Conservation (phyloP, 2,888 invertebrate species). For the Elegia similella region DNA sequence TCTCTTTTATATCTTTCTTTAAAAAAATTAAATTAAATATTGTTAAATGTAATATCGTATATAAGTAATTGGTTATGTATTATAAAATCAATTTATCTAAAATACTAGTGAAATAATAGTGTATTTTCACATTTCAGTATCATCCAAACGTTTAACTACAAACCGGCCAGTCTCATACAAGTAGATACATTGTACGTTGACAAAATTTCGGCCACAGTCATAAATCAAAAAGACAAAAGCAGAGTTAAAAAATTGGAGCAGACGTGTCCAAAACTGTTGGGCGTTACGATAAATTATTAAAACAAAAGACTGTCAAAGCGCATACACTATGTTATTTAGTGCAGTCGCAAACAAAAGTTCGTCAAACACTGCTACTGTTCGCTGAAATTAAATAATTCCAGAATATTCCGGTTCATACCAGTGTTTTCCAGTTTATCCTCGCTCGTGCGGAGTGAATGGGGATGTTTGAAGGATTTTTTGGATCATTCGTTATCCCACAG, state of each 20-base stretch:
- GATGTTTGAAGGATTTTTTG: not conserved
- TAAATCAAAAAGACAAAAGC: constrained; percentile 10
- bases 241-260: constrained; percentile 5
- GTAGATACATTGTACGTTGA: not conserved
- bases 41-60: too few relatives aligned
- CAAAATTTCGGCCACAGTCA: not conserved
- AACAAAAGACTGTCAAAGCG: constrained; percentile 13
- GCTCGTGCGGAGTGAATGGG: not conserved
- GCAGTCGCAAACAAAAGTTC: constrained; percentile 15
- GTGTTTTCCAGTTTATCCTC: not conserved
- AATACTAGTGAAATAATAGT: too few relatives aligned
- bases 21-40: too few relatives aligned
- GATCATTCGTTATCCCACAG: not conserved
- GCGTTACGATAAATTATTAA: constrained; percentile 7
- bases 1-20: too few relatives aligned
- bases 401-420: not conserved
- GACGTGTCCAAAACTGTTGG: constrained; percentile 8
- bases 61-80: too few relatives aligned
- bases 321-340: constrained; percentile 13
- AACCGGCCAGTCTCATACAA: not conserved
- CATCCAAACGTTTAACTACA: not conserved
- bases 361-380: constrained; percentile 14
- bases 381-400: not conserved
- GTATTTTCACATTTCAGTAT: not conserved
- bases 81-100: too few relatives aligned